phyloP scores from a whole-genome alignment of 2,888 invertebrate species.

The Pyrgus malvae region DNA sequence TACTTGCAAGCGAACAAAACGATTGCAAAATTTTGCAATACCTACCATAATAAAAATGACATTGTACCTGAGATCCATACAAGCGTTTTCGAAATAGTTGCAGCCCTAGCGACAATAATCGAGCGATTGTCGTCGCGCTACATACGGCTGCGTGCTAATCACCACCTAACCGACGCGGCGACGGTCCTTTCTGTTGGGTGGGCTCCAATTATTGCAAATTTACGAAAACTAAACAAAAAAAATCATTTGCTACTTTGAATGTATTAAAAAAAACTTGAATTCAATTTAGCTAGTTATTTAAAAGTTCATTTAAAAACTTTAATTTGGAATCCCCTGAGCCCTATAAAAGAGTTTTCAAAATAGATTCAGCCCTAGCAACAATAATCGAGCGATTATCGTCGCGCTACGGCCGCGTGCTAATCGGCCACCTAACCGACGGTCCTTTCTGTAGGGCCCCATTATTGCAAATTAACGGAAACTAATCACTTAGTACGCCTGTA shows the following conservation, averaged over 20 bases:
- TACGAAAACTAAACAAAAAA: constrained; percentile 21
- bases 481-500: constrained; percentile 3
- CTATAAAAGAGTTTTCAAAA: too few species aligned
- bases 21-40: too few species aligned
- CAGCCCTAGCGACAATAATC: constrained; percentile 39
- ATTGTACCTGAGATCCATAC: too few species aligned
- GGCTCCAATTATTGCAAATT: constrained; percentile 18
- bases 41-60: too few species aligned
- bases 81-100: neutral
- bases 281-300: too few species aligned
- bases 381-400: constrained; percentile 57
- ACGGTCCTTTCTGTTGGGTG: constrained; percentile 30
- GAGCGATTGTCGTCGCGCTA: constrained; percentile 55
- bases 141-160: constrained; percentile 68
- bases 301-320: too few species aligned
- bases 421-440: constrained; percentile 62
- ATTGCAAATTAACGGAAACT: constrained; percentile 21
- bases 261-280: too few species aligned
- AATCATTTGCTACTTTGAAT: too few species aligned
- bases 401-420: constrained; percentile 62
- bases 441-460: constrained; percentile 26
- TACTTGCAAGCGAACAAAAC: too few species aligned
- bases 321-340: too few species aligned
- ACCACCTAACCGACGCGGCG: constrained; percentile 65
- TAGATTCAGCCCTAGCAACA: constrained; percentile 50